Evolutionary conservation across 2,888 invertebrate genomes (phyloP).

Genomic region (Diadegma fenestrale): DNA sequence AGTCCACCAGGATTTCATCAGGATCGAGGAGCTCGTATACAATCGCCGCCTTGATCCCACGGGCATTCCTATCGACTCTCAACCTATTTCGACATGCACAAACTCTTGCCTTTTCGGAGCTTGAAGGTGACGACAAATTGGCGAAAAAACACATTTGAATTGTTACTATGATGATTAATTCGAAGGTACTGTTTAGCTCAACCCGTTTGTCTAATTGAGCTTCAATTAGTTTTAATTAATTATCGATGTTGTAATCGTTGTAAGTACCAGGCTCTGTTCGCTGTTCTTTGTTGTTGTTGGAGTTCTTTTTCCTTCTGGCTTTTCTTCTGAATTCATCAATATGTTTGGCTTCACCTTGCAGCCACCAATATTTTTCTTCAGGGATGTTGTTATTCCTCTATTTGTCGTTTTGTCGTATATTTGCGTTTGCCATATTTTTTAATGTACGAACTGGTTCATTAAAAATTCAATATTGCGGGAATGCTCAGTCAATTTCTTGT

Average conservation of each 20-base stretch:
- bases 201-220: background rate
- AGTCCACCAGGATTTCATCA: constrained; percentile 80
- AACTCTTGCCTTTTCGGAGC: background rate
- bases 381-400: background rate
- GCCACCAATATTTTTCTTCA: constrained; percentile 26
- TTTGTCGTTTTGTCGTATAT: background rate
- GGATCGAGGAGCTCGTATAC: constrained; percentile 71
- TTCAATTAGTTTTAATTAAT: background rate
- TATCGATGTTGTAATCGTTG: background rate
- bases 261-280: constrained; percentile 8
- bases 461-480: background rate
- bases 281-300: constrained; percentile 5
- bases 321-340: constrained; percentile 31
- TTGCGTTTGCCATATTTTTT: background rate
- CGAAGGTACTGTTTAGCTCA: background rate
- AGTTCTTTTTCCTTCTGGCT: constrained; percentile 21
- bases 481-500: background rate
- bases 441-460: background rate
- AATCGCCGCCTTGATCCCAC: constrained; percentile 63
- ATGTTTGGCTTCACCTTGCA: constrained; percentile 29
- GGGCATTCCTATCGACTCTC: constrained; percentile 58
- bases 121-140: background rate
- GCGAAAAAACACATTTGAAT: background rate
- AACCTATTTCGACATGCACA: constrained; percentile 35
- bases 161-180: background rate